Evolutionary conservation across 2,888 invertebrate genomes (phyloP).

Genomic region (Isotomurus palustris): DNA sequence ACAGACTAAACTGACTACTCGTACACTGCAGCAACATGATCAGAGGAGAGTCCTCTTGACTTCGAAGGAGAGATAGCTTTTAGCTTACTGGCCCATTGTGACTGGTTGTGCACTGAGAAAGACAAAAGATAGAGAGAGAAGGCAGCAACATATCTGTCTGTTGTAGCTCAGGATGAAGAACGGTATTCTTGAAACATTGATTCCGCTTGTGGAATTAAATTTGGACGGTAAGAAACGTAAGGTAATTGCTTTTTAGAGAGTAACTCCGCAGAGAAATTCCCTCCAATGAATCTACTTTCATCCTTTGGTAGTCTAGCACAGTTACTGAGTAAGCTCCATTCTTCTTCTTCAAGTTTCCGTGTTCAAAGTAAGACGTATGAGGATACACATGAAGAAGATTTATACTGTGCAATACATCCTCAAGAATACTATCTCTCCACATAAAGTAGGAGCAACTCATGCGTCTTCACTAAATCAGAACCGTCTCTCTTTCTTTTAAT

Average conservation of each 20-base stretch:
- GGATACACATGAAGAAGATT: no score
- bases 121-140: no score
- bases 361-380: not conserved
- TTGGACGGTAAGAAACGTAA: conserved; percentile 32
- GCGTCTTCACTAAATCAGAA: conserved; percentile 1
- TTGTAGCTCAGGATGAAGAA: no score
- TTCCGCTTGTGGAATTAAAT: conserved; percentile 34
- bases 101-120: no score
- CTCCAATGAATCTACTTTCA: conserved; percentile 13
- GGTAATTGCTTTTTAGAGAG: conserved; percentile 32
- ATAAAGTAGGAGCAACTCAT: no score
- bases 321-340: not conserved
- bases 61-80: not conserved
- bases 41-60: no score
- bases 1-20: no score
- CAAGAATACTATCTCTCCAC: no score
- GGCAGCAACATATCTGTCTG: no score
- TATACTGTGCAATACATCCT: no score
- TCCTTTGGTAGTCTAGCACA: conserved; percentile 8
- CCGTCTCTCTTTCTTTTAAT: not conserved
- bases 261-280: conserved; percentile 15
- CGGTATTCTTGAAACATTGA: conserved; percentile 24
- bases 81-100: not conserved
- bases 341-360: not conserved
- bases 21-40: no score